Base-by-base conservation (phyloP, 2,888 invertebrate genomes). In the Teinopalpus imperialis region DNA sequence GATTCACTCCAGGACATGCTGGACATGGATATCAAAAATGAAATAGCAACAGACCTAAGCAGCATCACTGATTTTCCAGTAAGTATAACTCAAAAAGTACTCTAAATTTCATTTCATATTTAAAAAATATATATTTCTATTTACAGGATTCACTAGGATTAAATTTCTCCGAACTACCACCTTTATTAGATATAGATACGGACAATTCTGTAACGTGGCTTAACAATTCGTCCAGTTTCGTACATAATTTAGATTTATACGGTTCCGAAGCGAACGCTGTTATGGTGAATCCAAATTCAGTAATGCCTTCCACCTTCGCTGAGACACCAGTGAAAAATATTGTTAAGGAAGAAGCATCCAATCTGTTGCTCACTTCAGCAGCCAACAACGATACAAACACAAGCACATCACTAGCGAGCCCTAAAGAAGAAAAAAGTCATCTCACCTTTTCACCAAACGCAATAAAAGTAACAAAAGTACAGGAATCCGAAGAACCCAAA, bases 221-320 rank as follows among this genome's bases (percentile, higher is more conserved):
- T 62, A 90, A 90, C 62, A 91, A 91, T 65, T 90, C 90, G 32
- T 89, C 92, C 32, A 91, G 90, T 77, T 91, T 91, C 58, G 92
- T 93, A 59, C 92, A 93, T 67, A 92, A 92, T 69, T 77, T 93
- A 60, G 94, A 93, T 71, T 89, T 93, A 57, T 92, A 91, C 65
- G 91, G 92, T 14, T 92, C 92, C 5, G 95, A 95, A 68, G 93
- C 93, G 27, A 92, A 92, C 51, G 93, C 93, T 7, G 93, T 95
- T 54, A 93, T 97, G 92, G 97, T 97, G 2, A 97, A 97, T 82
- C 97, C 97, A 2, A 96, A 95, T 67, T 95, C 95, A 14, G 96
- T 97, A 29, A 94, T 97, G 93, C 97, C 97, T 1, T 89, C 94
- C 24, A 91, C 94, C 53, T 91, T 92, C 48, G 86, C 89, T 12